Base-by-base conservation (phyloP, 2,888 invertebrate genomes). In the Melikaiella ostensackeni region DNA sequence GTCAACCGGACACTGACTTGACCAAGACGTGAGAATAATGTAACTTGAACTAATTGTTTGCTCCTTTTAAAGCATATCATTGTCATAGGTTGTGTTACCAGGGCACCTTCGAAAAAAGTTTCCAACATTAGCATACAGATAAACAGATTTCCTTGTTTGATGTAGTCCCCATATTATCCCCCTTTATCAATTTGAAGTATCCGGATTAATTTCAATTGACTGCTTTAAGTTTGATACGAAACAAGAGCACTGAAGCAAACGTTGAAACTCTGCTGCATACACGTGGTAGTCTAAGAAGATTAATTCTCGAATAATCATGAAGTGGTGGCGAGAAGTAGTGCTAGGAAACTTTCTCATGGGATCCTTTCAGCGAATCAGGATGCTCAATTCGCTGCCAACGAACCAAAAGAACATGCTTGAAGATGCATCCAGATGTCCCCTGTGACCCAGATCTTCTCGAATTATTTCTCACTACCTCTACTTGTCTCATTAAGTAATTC, bases 401-500 rank as follows among this genome's bases (percentile, higher is more conserved):
- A 27, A 46, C 16, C 9, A n/a, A 27, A 27, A 66, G 27, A 46
- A 19, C 4, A 27, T 66, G 19, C 27, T 66, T 42, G 30, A 19
- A 66, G 27, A n/a, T 66, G 46, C 19, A 46, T 46, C 27, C 66
- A 42, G 66, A 66, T 63, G 21, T 24, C 63, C 33, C 21, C 42
- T 63, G 38, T 63, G 62, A 75, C 50, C 63, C 35, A 30, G 42
- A 74, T 74, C 64, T 76, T 75, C 70, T 74, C 16, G 35, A 74
- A 62, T 74, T 77, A 79, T 79, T 70, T 76, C 74, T 63, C 70
- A 66, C 75, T 66, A 75, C 75, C 70, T 76, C 55, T 19, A 78
- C 61, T 75, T 75, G 73, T 79, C 77, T 83, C 81, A 79, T 83
- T 84, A 85, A 82, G 77, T 84, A 82, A 83, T 79, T 79, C 5